Evolutionary conservation across 2,888 invertebrate species (phyloP), one percentile per base, ranked within the genome.

Genomic region (Drosophila mimetica): DNA sequence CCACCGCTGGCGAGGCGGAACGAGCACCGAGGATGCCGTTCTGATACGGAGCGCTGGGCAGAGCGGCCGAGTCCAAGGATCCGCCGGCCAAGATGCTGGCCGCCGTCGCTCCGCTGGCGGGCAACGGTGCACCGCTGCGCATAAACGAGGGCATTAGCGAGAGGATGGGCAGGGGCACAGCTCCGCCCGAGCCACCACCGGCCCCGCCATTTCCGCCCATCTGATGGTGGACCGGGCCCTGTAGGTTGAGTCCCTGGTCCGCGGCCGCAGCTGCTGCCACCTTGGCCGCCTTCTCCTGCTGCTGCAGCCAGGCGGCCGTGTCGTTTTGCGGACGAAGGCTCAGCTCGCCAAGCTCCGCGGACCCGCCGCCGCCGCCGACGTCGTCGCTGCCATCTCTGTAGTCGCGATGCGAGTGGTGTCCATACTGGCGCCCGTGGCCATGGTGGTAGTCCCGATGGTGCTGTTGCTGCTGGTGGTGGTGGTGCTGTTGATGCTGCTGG

Each of bases 71-170:
- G 50, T 59, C 54, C 37, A 65, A 6, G 16, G 37, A 53, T 9
- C 51, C 50, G 30, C 59, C 44, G 11, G 66, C 57, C 22, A 37
- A 14, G 7, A 55, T 55, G 20, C 63, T 61, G 5, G 87, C 80
- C 1, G 86, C 80, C 7, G 88, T 82, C n/a, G 88, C 48, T 52
- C 57, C 77, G 63, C 47, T 74, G 16, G 75, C 47, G 20, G 89
- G 88, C 64, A 87, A 13, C 18, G 90, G 88, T 14, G 89, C 90
- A 32, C 89, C 91, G 53, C 80, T 81, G 70, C 90, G 90, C 91
- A 96, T 96, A 93, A 96, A 96, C 86, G 95, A 94, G 86, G 96
- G 96, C 93, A 96, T 94, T 82, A 96, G 94, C 84, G 95, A 94
- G 87, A 94, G 94, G 92, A 94, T 95, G 88, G 95, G 95, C 89